Percentiles rank a stretch among this genome's conserved stretches.
These are phyloP conservation scores for Dynastes tityus DNA, from an alignment of 2,888 invertebrate species.

Conservation along the genomic window DNA sequence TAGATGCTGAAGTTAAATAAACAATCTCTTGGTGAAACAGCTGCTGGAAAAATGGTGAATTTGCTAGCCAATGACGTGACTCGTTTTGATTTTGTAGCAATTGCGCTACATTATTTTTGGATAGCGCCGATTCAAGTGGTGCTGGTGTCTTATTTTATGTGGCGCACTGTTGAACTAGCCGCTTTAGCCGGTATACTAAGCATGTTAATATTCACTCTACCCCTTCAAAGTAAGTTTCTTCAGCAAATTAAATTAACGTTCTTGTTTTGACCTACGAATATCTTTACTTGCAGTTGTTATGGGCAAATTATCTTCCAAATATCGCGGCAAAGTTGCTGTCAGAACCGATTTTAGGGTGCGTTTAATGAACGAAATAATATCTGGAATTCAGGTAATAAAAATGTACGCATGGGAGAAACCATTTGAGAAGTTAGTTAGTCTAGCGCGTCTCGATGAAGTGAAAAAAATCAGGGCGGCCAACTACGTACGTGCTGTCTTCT, in stretches of 20 bases:
- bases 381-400: constrained; percentile 81
- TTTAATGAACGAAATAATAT: constrained; percentile 80
- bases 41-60: constrained; percentile 87
- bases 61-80: constrained; percentile 89
- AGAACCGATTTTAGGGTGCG: constrained; percentile 77
- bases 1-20: constrained; percentile 78
- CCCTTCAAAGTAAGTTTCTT: constrained; percentile 70
- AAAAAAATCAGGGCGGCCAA: constrained; percentile 66
- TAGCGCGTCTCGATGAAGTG: constrained; percentile 56
- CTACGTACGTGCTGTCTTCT: constrained; percentile 78
- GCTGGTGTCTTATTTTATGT: constrained; percentile 75
- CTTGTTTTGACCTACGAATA: not conserved
- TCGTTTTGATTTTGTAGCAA: constrained; percentile 81
- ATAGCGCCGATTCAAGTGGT: constrained; percentile 83
- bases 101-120: constrained; percentile 84
- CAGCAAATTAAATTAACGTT: not conserved
- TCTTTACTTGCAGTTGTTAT: constrained; percentile 55
- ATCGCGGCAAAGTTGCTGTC: constrained; percentile 68
- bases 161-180: constrained; percentile 72
- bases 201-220: constrained; percentile 71
- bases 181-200: constrained; percentile 76
- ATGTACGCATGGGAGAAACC: constrained; percentile 84
- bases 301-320: constrained; percentile 56
- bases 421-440: constrained; percentile 69
- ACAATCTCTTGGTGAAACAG: constrained; percentile 84